Evolutionary conservation across 2,888 invertebrate genomes (phyloP), one percentile per base, ranked within the genome.

Genomic region (Rhaphigaster nebulosa): DNA sequence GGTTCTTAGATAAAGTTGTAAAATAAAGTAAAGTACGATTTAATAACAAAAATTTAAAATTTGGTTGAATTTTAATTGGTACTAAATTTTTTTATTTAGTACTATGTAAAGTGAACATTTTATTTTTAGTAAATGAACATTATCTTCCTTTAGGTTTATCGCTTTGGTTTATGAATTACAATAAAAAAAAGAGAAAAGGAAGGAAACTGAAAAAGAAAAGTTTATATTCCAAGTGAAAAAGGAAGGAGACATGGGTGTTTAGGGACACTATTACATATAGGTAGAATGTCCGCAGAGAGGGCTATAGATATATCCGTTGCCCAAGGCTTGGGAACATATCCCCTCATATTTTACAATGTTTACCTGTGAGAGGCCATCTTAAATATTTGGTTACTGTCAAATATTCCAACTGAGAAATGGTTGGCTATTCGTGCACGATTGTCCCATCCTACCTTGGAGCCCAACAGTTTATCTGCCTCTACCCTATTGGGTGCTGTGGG

Each of bases 311-410:
- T 84, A 18, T 23, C n/a, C 84, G 84, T 15, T n/a, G n/a, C 84
- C 45, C 84, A 18, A 26, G 45, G 45, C 45, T 26, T 20, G 26
- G 23, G n/a, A 45, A 45, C n/a, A 84, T 45, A 45, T 84, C 10
- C 20, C 45, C 84, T 13, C 45, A 84, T 84, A 84, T 84, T 84
- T 84, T 84, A 84, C 45, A 84, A 84, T 84, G 45, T 84, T 84
- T 84, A 45, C 84, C 45, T 2, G 45, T 29, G 84, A 18, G 45
- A 45, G 84, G 45, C 84, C 84, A 84, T 84, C 84, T 45, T 84
- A 84, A 84, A 84, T 84, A 84, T 84, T 84, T 41, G 84, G 45
- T 84, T 84, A 84, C 84, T 84, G 84, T 84, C 84, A 84, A 84
- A 84, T 84, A 84, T 84, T 45, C 50, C 45, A 0, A 13, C 45